Conservation (phyloP, 2,888 invertebrate species). For the Bhutanitis thaidina region DNA sequence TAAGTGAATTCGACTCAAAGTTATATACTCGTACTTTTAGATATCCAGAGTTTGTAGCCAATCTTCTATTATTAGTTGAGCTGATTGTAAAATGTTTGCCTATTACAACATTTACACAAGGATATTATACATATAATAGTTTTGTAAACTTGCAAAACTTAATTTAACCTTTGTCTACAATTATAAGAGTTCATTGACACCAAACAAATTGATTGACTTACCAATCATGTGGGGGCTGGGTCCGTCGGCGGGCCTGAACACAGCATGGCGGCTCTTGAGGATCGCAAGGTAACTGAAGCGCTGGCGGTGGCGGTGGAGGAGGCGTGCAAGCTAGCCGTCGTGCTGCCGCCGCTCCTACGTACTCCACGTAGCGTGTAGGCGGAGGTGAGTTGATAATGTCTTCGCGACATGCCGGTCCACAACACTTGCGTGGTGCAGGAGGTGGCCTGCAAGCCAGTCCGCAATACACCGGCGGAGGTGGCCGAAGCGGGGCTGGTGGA, state of each 20-base stretch:
- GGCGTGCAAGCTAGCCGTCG: constrained; percentile 78
- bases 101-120: too few species aligned
- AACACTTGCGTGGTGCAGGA: constrained; percentile 64
- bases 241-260: constrained; percentile 77
- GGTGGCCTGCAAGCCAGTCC: constrained; percentile 71
- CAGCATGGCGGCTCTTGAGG: constrained; percentile 78
- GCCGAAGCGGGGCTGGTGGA: constrained; percentile 70
- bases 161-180: too few species aligned
- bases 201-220: constrained; percentile 52
- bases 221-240: constrained; percentile 80
- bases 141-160: too few species aligned
- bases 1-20: constrained; percentile 7
- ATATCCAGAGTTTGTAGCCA: constrained; percentile 5
- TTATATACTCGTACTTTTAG: constrained; percentile 1
- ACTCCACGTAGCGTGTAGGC: constrained; percentile 80
- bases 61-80: constrained; percentile 9
- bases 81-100: constrained; percentile 2
- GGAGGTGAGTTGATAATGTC: constrained; percentile 67
- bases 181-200: too few species aligned
- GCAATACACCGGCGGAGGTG: constrained; percentile 78
- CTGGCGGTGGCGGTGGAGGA: constrained; percentile 71
- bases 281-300: constrained; percentile 70
- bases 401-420: constrained; percentile 70
- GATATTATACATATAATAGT: too few species aligned
- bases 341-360: constrained; percentile 82